A percentile compares a stretch with the other conserved stretches of the same genome.
phyloP scores from a whole-genome alignment of 1,140 invertebrate species.

The Drosophila bifasciata region DNA sequence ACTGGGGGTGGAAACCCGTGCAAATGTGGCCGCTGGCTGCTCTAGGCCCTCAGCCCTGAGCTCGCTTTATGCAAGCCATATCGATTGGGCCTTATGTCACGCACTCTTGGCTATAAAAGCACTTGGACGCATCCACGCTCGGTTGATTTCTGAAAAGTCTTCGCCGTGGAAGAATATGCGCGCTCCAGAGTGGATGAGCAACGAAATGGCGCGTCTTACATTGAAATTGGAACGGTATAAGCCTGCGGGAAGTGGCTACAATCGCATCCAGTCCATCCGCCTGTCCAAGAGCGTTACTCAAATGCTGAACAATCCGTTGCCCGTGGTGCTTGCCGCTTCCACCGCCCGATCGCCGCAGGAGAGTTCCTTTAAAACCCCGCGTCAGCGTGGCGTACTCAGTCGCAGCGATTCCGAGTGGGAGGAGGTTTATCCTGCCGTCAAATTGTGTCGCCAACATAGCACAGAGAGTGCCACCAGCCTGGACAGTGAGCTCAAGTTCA shows the following conservation, averaged over 20 bases:
- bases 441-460: constrained; percentile 59
- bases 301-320: constrained; percentile 80
- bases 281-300: constrained; percentile 79
- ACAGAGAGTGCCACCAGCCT: constrained; percentile 48
- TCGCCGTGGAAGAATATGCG: constrained; percentile 54
- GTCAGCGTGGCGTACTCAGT: constrained; percentile 71
- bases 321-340: constrained; percentile 22
- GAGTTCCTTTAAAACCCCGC: constrained; percentile 43
- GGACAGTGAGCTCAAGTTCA: constrained; percentile 54
- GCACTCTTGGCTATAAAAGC: constrained; percentile 56
- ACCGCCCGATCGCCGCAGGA: constrained; percentile 33
- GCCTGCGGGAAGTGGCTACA: constrained; percentile 70
- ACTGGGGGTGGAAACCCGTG: constrained; percentile 48
- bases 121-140: constrained; percentile 14
- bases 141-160: constrained; percentile 53
- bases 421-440: constrained; percentile 74
- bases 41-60: constrained; percentile 24
- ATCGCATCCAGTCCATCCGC: constrained; percentile 77
- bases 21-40: constrained; percentile 18
- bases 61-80: constrained; percentile 57
- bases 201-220: constrained; percentile 72
- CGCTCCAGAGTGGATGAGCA: constrained; percentile 77
- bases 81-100: constrained; percentile 63
- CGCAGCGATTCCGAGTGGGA: constrained; percentile 75
- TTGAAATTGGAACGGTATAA: constrained; percentile 74